phyloP scores from a whole-genome alignment of 2,888 invertebrate species.

The Tetropium fuscum region DNA sequence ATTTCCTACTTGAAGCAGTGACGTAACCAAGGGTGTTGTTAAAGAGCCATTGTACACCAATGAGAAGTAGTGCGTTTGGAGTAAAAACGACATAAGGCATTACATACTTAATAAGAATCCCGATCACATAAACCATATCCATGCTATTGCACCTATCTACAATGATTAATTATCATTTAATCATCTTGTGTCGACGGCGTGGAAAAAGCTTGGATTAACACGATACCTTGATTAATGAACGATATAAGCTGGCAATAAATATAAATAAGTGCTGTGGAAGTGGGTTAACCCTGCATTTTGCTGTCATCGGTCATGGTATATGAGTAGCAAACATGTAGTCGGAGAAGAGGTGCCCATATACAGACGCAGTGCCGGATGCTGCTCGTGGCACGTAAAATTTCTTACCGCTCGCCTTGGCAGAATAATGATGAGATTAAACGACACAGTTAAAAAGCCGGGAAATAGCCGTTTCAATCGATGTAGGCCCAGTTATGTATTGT shows the following conservation, averaged over 20 bases:
- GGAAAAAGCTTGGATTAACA: neutral
- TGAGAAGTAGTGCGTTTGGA: too few relatives aligned
- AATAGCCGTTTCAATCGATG: constrained; percentile 32
- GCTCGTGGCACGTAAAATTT: constrained; percentile 39
- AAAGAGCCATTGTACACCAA: too few relatives aligned
- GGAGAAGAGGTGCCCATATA: constrained; percentile 38
- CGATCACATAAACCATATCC: too few relatives aligned
- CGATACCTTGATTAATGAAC: constrained; percentile 3
- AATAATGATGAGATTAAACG: constrained; percentile 35
- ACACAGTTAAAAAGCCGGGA: constrained; percentile 35
- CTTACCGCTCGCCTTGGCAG: constrained; percentile 36
- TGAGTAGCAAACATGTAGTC: constrained; percentile 34
- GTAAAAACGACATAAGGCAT: too few relatives aligned
- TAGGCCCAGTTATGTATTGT: too few relatives aligned
- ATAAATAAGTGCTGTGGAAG: constrained; percentile 13
- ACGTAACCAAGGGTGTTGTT: too few relatives aligned
- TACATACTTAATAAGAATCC: too few relatives aligned
- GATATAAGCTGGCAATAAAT: neutral
- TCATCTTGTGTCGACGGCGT: neutral
- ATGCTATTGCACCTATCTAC: neutral
- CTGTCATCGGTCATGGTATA: constrained; percentile 24
- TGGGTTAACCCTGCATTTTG: constrained; percentile 23
- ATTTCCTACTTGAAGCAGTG: too few relatives aligned
- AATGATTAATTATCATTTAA: constrained; percentile 1
- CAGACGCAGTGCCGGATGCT: constrained; percentile 37